Evolutionary conservation across 2,888 invertebrate genomes (phyloP), one percentile per base, ranked within the genome.

Genomic region (Meghimatium bilineatum): DNA sequence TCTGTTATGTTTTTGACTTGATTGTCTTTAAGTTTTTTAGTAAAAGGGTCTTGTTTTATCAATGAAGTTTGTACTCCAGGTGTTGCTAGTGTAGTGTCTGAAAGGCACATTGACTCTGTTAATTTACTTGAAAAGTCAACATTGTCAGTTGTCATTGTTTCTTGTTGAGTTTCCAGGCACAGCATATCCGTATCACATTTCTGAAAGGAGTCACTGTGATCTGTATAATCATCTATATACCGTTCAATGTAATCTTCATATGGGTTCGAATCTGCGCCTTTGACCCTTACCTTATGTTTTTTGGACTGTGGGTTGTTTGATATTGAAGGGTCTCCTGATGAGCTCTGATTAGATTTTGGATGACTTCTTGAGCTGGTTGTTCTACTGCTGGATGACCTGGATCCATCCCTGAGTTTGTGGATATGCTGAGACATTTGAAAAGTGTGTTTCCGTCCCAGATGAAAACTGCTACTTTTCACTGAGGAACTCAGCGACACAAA

Each of bases 61-160:
- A 12, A n/a, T 3, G 20, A n/a, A n/a, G 2, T 32, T 23, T 23
- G 44, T 20, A 69, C 34, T 10, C 26, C 79, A 23, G 79, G 32
- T 2, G 36, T 56, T 34, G 29, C 2, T 14, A 26, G 20, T 29
- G 29, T 34, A 3, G 67, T 20, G 34, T 76, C 76, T 34, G 76
- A 69, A n/a, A 82, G 0, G n/a, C 29, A 76, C 36, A 77, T n/a
- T n/a, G 82, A 76, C 12, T 82, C 82, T 6, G 82, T 82, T 38
- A 10, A 77, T 32, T 52, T 56, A 56, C 82, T 82, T 38, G 82
- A 82, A 69, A 77, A 82, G 6, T 38, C 63, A 14, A 23, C 44
- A 32, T 69, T 69, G 49, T 82, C 82, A 20, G 82, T 82, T 52
- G 82, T 77, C 0, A 76, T 72, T 49, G 72, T 67, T 69, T 76